Evolutionary conservation across 1,140 invertebrate species (phyloP), one percentile per base, ranked within the genome.

Genomic region (Drosophila neocordata): DNA sequence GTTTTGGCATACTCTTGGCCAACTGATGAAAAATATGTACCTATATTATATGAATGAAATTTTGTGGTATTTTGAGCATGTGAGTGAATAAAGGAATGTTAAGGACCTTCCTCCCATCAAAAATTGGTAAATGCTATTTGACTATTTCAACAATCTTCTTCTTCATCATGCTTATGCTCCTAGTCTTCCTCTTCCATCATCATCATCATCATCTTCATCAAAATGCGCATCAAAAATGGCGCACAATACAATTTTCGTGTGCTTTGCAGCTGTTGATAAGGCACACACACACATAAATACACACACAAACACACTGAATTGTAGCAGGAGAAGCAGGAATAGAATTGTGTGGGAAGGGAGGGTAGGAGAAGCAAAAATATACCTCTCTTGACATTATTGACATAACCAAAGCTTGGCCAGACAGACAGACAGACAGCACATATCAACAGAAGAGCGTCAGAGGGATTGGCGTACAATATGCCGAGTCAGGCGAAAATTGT

Each of bases 401-500:
- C 41, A 48, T 48, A 48, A 48, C 41, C 41, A 48, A 48, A 48
- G 41, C 41, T 48, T 48, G 41, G 41, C 41, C 41, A 48, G 41
- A 48, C 41, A 48, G 41, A 31, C 27, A 31, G 27, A 31, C 27
- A 31, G 27, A 48, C 41, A 48, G 41, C 41, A 48, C 41, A 48
- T 48, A 48, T 48, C 41, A 48, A 48, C 15, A 48, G 41, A 31
- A 48, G 41, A 48, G 41, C 8, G 41, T 48, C 41, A 48, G 41
- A 48, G 41, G 15, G 41, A 48, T 48, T 48, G 34, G 34, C 34
- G 34, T 35, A 35, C 34, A 35, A 12, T 12, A 12, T 35, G 41
- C 41, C 41, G 41, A 48, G 41, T 48, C 41, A 48, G 41, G 41
- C 41, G 41, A 48, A 48, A 48, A 38, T 77, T 58, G 60, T 61